Conservation (phyloP, 2,888 invertebrate genomes). For the Phaonia tiefii region DNA sequence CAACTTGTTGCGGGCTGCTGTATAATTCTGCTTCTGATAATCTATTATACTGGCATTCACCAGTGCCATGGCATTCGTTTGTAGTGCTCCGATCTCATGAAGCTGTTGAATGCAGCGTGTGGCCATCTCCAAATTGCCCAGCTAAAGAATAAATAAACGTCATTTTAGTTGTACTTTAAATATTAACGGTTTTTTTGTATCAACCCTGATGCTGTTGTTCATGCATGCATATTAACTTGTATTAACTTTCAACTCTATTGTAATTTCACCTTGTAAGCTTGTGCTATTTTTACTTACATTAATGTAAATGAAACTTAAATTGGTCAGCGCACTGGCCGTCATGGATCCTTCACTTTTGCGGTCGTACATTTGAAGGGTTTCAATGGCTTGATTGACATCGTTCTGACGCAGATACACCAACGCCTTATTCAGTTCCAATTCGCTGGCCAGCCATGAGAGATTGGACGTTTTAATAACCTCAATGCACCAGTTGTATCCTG, state of each 20-base stretch:
- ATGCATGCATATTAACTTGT: too few relatives aligned
- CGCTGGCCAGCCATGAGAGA: slow-evolving; percentile 90
- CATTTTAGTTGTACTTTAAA: too few relatives aligned
- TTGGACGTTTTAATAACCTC: slow-evolving; percentile 95
- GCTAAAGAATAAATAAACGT: slow-evolving; percentile 80
- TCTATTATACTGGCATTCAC: slow-evolving; percentile 93
- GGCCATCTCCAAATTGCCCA: slow-evolving; percentile 90
- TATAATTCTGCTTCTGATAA: slow-evolving; percentile 85
- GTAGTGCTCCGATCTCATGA: slow-evolving; percentile 84
- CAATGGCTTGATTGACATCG: slow-evolving; percentile 89
- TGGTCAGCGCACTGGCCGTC: slow-evolving; percentile 91
- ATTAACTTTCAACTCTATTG: too few relatives aligned
- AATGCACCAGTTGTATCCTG: slow-evolving; percentile 91
- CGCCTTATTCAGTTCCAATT: slow-evolving; percentile 94
- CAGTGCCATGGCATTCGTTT: slow-evolving; percentile 90
- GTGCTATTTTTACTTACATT: slow-evolving; percentile 77
- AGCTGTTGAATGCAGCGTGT: slow-evolving; percentile 88
- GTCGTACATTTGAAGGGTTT: slow-evolving; percentile 91
- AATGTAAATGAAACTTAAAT: slow-evolving; percentile 89
- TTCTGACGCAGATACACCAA: slow-evolving; percentile 91
- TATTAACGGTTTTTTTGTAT: too few relatives aligned
- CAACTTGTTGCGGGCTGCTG: slow-evolving; percentile 87
- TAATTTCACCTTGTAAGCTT: too few relatives aligned
- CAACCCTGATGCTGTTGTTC: too few relatives aligned
- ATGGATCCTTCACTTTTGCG: slow-evolving; percentile 90